Base-by-base conservation (phyloP, 1,140 invertebrate species). In the Pachyrhynchus sulphureomaculatus region DNA sequence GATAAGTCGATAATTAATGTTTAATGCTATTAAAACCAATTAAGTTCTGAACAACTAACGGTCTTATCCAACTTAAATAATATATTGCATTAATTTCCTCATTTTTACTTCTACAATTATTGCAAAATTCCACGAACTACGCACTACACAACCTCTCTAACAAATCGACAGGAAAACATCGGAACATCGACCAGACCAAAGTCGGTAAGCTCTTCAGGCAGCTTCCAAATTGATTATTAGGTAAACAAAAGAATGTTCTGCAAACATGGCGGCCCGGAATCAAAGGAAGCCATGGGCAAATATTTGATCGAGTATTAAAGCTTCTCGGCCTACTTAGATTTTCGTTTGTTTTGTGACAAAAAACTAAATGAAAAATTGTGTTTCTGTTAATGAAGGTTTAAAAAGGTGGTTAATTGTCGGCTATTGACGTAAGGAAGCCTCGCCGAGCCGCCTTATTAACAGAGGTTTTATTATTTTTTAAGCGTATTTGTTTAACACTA, bases 311-410 rank as follows among this genome's bases (percentile, higher is more conserved):
- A 15, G 58, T 61, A 61, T 61, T 61, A 61, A 61, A 47, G 49
- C 58, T 21, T 24, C n/a, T n/a, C 58, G 58, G 39, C 58, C 58
- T 53, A 61, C 58, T 61, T 61, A 49, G 49, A 41, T 61, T 61
- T 61, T 52, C 58, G 58, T 61, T 61, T 61, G 58, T 53, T 61
- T 41, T 61, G 58, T 20, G 58, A 61, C 58, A 61, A 61, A 61
- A 61, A 61, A 61, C 58, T 61, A 61, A 61, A 61, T 61, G 58
- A 61, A 61, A 61, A 61, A 61, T 51, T 51, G 58, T 61, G 58
- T 61, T 61, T 51, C 47, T 32, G 48, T 61, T 61, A 61, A 61
- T 61, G 58, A 61, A 58, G 42, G 55, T 47, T 56, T 58, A 48
- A 58, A 58, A 58, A 58, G 55, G 42, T 58, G 55, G 44, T 58